phyloP scores from a whole-genome alignment of 1,140 invertebrate genomes.

The Bombus waltoni region DNA sequence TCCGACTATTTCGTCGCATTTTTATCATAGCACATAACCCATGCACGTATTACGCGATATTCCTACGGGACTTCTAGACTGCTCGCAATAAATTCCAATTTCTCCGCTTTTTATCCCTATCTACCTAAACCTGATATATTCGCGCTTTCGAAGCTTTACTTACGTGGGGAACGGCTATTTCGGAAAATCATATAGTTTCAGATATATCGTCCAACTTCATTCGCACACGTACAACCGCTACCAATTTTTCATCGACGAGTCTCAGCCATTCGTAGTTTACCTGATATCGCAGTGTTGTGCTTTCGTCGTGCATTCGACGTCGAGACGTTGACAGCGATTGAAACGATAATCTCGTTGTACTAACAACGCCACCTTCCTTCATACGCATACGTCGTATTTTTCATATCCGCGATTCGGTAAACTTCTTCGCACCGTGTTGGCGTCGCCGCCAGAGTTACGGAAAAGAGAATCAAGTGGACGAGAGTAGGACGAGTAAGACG shows the following conservation, averaged over 20 bases:
- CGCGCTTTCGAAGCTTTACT: not conserved
- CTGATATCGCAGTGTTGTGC: too few relatives aligned
- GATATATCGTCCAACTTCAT: not conserved
- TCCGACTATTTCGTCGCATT: constrained; percentile 29
- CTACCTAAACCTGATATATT: constrained; percentile 32
- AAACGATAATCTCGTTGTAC: too few relatives aligned
- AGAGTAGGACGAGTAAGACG: constrained; percentile 10
- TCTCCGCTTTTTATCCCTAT: constrained; percentile 39
- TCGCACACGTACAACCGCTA: not conserved
- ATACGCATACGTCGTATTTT: too few relatives aligned
- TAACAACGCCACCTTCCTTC: too few relatives aligned
- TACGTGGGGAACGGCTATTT: not conserved
- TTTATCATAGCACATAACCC: not conserved
- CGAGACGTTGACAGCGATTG: too few relatives aligned
- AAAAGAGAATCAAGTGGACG: not conserved
- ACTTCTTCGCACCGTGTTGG: too few relatives aligned
- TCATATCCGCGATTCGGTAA: not conserved
- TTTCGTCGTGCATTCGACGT: too few relatives aligned
- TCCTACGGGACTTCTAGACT: constrained; percentile 22
- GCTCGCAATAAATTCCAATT: constrained; percentile 57
- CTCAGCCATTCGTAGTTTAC: too few relatives aligned
- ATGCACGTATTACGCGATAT: not conserved
- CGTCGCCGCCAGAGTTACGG: not conserved
- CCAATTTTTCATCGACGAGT: too few relatives aligned
- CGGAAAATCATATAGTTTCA: not conserved